Conservation (phyloP, 2,797 vertebrate species). For the Acropternis orthonyx region DNA sequence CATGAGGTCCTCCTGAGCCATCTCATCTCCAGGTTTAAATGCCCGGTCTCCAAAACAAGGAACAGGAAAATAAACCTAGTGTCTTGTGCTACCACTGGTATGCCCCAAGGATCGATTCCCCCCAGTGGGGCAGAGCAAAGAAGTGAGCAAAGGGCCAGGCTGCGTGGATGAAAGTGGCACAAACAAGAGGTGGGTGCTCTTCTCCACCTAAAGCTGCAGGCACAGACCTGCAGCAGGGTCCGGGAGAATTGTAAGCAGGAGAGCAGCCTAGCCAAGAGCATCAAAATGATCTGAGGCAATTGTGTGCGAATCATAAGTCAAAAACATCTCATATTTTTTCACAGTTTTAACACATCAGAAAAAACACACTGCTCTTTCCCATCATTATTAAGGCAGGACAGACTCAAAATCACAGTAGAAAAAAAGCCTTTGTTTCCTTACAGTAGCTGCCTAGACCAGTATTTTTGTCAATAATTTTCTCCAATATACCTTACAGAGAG, state of each 20-base stretch:
- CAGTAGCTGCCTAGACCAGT: not conserved
- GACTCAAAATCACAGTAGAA: not conserved
- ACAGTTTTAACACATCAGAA: not conserved
- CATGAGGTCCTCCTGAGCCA: not conserved
- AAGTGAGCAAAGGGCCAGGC: not conserved
- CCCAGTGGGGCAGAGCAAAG: not conserved
- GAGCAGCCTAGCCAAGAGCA: not conserved
- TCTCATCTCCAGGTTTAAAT: not conserved
- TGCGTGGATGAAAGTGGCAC: not conserved
- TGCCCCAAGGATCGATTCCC: not conserved
- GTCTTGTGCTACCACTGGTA: not conserved
- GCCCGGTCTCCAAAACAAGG: not conserved
- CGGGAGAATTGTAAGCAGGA: not conserved
- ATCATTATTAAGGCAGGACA: not conserved
- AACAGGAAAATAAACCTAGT: not conserved
- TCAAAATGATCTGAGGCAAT: not conserved
- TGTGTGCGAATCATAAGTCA: rapidly evolving
- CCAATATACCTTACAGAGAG: not conserved
- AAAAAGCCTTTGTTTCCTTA: not conserved
- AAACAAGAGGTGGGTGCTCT: not conserved
- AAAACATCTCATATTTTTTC: not conserved
- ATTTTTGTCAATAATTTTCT: not conserved
- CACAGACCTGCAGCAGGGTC: not conserved
- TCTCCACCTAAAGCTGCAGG: not conserved
- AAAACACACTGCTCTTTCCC: not conserved